Percentiles rank a stretch among this genome's conserved stretches.
phyloP scores from a whole-genome alignment of 2,797 vertebrate genomes.

The Phataginus tetradactyla region DNA sequence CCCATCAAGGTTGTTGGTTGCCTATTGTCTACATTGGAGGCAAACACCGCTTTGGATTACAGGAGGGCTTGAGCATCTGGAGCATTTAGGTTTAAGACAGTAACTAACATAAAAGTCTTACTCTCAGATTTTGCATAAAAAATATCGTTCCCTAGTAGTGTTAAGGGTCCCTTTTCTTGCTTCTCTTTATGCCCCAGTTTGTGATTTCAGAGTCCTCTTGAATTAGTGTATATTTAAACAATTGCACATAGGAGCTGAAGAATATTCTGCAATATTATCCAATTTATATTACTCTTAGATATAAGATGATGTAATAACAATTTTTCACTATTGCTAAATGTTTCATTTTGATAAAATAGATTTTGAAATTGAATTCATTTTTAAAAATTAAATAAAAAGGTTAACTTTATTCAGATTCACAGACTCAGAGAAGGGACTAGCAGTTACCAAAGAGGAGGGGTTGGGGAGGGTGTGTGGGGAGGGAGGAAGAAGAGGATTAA shows the following conservation, averaged over 20 bases:
- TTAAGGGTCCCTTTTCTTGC: background rate
- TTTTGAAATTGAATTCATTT: background rate
- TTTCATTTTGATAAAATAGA: background rate
- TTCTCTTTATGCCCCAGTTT: background rate
- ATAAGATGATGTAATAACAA: background rate
- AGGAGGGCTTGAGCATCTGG: background rate
- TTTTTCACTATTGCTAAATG: background rate
- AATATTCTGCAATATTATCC: background rate
- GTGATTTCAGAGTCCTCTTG: background rate
- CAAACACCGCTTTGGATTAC: background rate
- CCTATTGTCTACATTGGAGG: background rate
- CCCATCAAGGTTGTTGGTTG: background rate
- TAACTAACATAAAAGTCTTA: background rate
- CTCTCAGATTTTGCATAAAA: background rate
- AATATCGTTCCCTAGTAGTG: background rate
- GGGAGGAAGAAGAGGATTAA: no score
- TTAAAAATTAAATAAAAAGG: constrained; percentile 3
- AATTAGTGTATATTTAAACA: background rate
- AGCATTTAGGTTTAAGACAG: background rate
- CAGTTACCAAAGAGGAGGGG: no score
- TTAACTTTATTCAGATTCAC: background rate
- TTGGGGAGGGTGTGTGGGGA: no score
- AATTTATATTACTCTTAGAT: background rate
- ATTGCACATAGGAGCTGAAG: background rate
- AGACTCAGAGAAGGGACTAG: no score